phyloP scores from a whole-genome alignment of 2,113 vertebrate genomes.

The Hippocampus barbouri region DNA sequence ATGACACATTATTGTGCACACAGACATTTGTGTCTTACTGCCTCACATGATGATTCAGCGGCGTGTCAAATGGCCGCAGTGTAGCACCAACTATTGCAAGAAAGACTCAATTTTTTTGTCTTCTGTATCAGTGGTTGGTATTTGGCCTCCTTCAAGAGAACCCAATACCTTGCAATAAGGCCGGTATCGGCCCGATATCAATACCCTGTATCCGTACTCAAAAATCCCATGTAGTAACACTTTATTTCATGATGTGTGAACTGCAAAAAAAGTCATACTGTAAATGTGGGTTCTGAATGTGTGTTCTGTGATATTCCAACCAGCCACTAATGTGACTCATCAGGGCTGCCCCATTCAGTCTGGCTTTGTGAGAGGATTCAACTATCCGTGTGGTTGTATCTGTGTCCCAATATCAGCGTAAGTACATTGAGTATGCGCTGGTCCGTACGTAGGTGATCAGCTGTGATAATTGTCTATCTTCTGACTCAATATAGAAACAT shows the following conservation, averaged over 20 bases:
- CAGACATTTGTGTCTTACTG: too few relatives aligned
- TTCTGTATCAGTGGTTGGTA: too few relatives aligned
- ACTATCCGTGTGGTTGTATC: constrained; percentile 90
- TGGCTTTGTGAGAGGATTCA: constrained; percentile 84
- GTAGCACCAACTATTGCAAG: too few relatives aligned
- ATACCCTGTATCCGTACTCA: too few relatives aligned
- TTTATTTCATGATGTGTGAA: not conserved
- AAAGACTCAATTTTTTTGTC: too few relatives aligned
- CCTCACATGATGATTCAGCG: too few relatives aligned
- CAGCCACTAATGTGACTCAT: constrained; percentile 85
- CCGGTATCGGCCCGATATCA: too few relatives aligned
- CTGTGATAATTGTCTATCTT: not conserved
- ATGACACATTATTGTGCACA: too few relatives aligned
- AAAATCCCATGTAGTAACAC: too few relatives aligned
- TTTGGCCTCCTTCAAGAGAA: too few relatives aligned
- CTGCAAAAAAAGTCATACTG: not conserved
- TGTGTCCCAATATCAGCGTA: constrained; percentile 87
- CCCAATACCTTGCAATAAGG: too few relatives aligned
- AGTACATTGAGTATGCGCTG: constrained; percentile 40
- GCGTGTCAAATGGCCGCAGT: too few relatives aligned
- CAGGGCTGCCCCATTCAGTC: constrained; percentile 75
- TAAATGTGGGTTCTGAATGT: not conserved
- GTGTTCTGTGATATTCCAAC: constrained; percentile 24
- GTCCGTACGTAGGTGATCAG: not conserved
- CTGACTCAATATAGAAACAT: not conserved